These are phyloP conservation scores for Xenopus borealis DNA, from an alignment of 2,113 vertebrate genomes.

Conservation along the genomic window DNA sequence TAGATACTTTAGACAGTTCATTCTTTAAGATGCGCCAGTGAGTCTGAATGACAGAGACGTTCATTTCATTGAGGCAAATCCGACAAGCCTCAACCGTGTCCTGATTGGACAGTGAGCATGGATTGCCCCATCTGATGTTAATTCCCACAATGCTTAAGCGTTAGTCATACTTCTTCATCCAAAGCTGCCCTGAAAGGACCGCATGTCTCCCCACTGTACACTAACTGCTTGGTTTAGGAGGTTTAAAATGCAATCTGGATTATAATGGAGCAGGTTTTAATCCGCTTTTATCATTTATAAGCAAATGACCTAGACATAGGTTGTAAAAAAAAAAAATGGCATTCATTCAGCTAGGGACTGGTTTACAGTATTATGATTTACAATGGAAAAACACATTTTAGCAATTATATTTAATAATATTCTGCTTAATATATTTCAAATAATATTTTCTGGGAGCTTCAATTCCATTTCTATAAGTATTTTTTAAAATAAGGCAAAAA, in stretches of 20 bases:
- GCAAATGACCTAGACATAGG: slow-evolving; percentile 19
- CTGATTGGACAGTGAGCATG: not conserved
- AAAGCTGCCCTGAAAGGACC: slow-evolving; percentile 3
- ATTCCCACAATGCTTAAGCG: slow-evolving; percentile 31
- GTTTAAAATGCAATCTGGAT: slow-evolving; percentile 24
- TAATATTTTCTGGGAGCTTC: no score
- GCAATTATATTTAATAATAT: no score
- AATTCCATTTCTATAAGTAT: no score
- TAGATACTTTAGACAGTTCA: no score
- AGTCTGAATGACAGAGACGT: no score
- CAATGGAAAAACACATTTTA: no score
- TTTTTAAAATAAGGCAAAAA: no score
- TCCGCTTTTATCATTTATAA: slow-evolving; percentile 18
- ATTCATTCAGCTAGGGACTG: slow-evolving; percentile 6
- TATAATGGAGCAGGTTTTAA: slow-evolving; percentile 29
- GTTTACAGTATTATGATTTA: not conserved
- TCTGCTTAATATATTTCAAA: no score
- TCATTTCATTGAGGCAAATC: no score
- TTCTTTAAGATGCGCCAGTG: no score
- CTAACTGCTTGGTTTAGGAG: slow-evolving; percentile 2
- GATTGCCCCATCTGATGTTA: slow-evolving; percentile 16
- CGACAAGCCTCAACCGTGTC: not conserved
- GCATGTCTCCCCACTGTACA: slow-evolving; percentile 1
- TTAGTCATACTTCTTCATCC: slow-evolving; percentile 2
- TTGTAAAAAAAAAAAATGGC: slow-evolving; percentile 22